These are phyloP conservation scores for Heliopora coerulea DNA, from an alignment of 92 coral and sea anemone species.

Conservation along the genomic window DNA sequence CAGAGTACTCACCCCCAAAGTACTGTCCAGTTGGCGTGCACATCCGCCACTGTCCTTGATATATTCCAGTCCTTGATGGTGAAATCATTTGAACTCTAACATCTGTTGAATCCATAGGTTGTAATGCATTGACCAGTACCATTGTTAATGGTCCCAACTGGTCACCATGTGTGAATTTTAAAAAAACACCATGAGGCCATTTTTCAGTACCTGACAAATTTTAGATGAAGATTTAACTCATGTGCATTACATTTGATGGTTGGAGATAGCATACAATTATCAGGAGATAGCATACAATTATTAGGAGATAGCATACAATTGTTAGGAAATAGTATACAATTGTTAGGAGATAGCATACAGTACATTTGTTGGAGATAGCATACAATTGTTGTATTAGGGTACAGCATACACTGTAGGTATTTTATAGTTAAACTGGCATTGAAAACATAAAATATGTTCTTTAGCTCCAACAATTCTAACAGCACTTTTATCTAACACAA, in stretches of 20 bases:
- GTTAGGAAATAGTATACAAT: too few species aligned
- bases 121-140: slow-evolving; percentile 71
- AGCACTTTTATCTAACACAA: too few species aligned
- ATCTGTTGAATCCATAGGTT: slow-evolving; percentile 68
- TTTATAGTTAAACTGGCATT: too few species aligned
- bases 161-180: slow-evolving; percentile 85
- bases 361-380: too few species aligned
- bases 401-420: too few species aligned
- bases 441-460: slow-evolving; percentile 80
- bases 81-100: slow-evolving; percentile 89
- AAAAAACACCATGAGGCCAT: slow-evolving; percentile 83
- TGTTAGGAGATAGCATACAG: too few species aligned
- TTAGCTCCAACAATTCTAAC: slow-evolving; percentile 90
- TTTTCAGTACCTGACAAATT: slow-evolving; percentile 61
- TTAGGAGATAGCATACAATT: too few species aligned
- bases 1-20: slow-evolving; percentile 88
- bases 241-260: too few species aligned
- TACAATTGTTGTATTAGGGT: too few species aligned
- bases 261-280: too few species aligned
- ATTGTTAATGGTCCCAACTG: slow-evolving; percentile 79
- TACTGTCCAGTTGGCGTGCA: slow-evolving; percentile 88
- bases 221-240: too few species aligned
- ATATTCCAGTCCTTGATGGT: slow-evolving; percentile 81
- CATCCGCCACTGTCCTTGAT: slow-evolving; percentile 97
- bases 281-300: too few species aligned